These are phyloP conservation scores for Phalanger gymnotis DNA, from an alignment of 2,797 vertebrate genomes.

Conservation along the genomic window DNA sequence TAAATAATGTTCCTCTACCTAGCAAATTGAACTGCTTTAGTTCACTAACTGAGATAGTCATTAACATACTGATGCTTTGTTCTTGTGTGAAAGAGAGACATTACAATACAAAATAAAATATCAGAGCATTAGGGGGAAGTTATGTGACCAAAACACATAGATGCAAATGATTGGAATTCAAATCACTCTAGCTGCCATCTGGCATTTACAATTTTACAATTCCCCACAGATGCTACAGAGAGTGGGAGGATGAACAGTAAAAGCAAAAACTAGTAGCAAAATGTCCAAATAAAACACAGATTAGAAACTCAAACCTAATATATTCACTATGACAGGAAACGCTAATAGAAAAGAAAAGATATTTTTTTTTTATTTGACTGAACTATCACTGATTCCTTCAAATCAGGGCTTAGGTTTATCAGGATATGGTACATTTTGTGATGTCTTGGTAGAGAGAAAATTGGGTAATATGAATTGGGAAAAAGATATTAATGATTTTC, in stretches of 20 bases:
- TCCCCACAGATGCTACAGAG: constrained; percentile 52
- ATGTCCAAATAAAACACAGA: constrained; percentile 42
- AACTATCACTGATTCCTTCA: constrained; percentile 54
- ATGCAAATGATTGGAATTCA: constrained; percentile 51
- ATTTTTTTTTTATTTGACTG: neutral
- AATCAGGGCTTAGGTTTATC: constrained; percentile 3
- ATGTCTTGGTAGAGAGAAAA: neutral
- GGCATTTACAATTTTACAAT: constrained; percentile 62
- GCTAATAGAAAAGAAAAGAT: neutral
- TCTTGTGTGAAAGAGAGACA: constrained; percentile 13
- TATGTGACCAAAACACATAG: constrained; percentile 7
- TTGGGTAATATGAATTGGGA: neutral
- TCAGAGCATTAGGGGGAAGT: constrained; percentile 41
- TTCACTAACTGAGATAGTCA: constrained; percentile 9
- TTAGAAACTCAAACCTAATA: constrained; percentile 42
- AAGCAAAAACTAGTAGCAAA: constrained; percentile 33
- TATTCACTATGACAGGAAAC: constrained; percentile 4
- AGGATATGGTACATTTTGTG: neutral
- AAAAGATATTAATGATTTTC: neutral
- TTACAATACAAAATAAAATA: constrained; percentile 38
- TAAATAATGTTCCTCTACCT: neutral
- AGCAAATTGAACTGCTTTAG: neutral
- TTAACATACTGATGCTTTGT: neutral
- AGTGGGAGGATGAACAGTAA: constrained; percentile 20
- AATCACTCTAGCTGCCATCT: constrained; percentile 51